These are phyloP conservation scores for Oophaga pumilio DNA, from an alignment of 2,113 vertebrate species.

Conservation along the genomic window DNA sequence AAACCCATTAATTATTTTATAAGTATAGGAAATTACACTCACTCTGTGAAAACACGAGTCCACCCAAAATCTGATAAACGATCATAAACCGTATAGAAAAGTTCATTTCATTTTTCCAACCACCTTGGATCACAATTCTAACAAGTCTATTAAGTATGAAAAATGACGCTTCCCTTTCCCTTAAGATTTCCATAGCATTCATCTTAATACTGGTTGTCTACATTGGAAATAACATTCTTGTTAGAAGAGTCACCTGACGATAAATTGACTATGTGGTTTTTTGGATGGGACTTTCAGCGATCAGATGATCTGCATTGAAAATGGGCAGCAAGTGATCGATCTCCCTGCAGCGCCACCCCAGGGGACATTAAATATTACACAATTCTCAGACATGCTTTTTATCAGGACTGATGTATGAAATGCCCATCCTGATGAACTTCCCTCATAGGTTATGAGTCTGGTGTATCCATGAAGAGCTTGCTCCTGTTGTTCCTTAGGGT, in stretches of 20 bases:
- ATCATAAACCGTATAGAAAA: neutral
- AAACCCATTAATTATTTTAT: slow-evolving; percentile 3
- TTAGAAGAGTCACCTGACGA: neutral
- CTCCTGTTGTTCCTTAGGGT: no score
- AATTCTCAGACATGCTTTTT: no score
- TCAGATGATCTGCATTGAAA: neutral
- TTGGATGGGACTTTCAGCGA: neutral
- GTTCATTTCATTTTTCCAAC: neutral
- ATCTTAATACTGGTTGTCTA: neutral
- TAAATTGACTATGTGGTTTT: neutral
- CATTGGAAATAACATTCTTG: neutral
- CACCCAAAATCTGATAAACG: neutral
- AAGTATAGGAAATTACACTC: slow-evolving; percentile 26
- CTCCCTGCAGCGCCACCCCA: neutral
- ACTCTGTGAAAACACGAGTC: slow-evolving; percentile 1
- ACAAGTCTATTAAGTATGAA: neutral
- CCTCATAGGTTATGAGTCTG: no score
- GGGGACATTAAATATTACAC: neutral
- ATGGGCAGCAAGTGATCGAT: neutral
- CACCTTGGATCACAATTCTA: neutral
- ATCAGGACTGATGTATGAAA: no score
- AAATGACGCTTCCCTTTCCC: neutral
- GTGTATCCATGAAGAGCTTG: no score
- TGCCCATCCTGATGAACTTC: no score
- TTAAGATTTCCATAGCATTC: neutral